phyloP scores from a whole-genome alignment of 2,113 vertebrate genomes.

The Austrofundulus limnaeus region DNA sequence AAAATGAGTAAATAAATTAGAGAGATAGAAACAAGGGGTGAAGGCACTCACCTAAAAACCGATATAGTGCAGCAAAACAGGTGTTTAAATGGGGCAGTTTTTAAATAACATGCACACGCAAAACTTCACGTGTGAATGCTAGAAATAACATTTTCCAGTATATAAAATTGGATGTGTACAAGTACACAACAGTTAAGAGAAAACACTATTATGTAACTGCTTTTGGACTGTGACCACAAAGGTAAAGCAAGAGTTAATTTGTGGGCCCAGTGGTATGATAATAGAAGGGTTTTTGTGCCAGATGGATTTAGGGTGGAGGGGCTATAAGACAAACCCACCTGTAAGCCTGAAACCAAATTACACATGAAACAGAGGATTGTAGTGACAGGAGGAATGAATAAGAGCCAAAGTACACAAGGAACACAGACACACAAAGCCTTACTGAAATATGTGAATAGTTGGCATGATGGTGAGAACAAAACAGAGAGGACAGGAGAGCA shows the following conservation, averaged over 20 bases:
- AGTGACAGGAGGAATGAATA: background rate
- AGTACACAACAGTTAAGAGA: background rate
- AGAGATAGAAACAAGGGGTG: background rate
- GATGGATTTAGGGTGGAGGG: constrained; percentile 29
- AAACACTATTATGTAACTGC: background rate
- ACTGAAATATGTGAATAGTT: constrained; percentile 35
- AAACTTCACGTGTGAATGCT: too few relatives aligned
- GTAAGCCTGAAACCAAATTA: constrained; percentile 22
- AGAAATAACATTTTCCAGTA: too few relatives aligned
- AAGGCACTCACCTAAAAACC: background rate
- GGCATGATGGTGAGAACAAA: constrained; percentile 21
- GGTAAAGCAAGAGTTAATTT: constrained; percentile 29
- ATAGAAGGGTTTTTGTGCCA: constrained; percentile 43
- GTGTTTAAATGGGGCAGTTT: too few relatives aligned
- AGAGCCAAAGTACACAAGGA: constrained; percentile 19
- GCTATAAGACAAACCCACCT: constrained; percentile 62
- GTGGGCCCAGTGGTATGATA: constrained; percentile 28
- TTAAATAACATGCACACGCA: too few relatives aligned
- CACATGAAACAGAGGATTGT: constrained; percentile 19
- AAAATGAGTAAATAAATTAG: too few relatives aligned
- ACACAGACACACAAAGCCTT: constrained; percentile 28
- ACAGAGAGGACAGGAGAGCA: constrained; percentile 23
- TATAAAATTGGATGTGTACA: too few relatives aligned
- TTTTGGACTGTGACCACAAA: background rate
- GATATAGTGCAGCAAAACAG: background rate